Evolutionary conservation across 1,140 invertebrate genomes (phyloP).

Genomic region (Saccostrea echinata): DNA sequence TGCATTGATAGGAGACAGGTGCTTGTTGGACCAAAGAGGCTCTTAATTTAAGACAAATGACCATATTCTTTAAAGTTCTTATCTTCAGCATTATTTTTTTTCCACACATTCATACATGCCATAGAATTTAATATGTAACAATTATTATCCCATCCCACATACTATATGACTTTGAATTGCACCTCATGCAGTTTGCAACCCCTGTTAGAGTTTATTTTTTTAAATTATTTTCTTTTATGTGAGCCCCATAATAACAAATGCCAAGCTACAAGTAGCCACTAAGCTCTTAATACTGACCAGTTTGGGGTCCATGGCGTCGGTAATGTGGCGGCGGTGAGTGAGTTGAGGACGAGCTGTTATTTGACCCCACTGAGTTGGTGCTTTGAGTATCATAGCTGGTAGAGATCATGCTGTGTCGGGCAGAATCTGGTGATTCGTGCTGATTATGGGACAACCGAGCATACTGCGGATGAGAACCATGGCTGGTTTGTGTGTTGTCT

Average conservation of each 20-base stretch:
- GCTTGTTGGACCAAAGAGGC: neutral
- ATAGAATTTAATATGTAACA: neutral
- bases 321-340: slow-evolving; percentile 8
- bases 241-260: neutral
- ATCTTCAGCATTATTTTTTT: neutral
- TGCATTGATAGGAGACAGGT: neutral
- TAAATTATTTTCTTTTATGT: neutral
- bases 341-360: slow-evolving; percentile 51
- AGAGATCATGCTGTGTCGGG: slow-evolving; percentile 83
- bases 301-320: slow-evolving; percentile 59
- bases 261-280: neutral
- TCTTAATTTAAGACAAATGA: neutral
- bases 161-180: neutral
- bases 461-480: slow-evolving; percentile 38
- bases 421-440: slow-evolving; percentile 84
- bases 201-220: neutral
- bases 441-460: slow-evolving; percentile 43
- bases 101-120: neutral
- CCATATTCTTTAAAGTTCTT: neutral
- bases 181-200: slow-evolving; percentile 2
- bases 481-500: slow-evolving; percentile 41
- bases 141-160: neutral
- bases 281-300: slow-evolving; percentile 55
- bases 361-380: slow-evolving; percentile 70
- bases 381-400: slow-evolving; percentile 88